phyloP scores from a whole-genome alignment of 2,797 vertebrate genomes.

The Sarcoramphus papa region DNA sequence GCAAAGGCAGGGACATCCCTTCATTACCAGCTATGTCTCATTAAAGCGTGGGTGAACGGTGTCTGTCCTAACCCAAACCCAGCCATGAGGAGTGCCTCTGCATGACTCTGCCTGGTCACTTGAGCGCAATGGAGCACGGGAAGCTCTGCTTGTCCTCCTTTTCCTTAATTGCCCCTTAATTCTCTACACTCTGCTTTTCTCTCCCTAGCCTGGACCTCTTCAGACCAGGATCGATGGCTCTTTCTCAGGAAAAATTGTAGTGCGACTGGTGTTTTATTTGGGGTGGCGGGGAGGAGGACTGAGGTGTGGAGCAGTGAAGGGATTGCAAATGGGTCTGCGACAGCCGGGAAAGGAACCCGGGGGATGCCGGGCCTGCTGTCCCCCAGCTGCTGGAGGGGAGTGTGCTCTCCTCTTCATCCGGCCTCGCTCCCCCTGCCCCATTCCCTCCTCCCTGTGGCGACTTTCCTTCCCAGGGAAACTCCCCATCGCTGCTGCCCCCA shows the following conservation, averaged over 20 bases:
- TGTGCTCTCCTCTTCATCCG: not conserved
- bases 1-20: not conserved
- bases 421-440: not conserved
- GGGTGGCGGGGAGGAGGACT: not conserved
- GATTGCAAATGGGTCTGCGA: accelerated
- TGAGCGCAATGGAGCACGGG: accelerated
- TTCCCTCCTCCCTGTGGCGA: too few relatives aligned
- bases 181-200: not conserved
- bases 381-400: not conserved
- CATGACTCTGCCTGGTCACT: not conserved
- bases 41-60: not conserved
- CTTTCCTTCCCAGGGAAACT: too few relatives aligned
- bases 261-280: not conserved
- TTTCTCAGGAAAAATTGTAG: not conserved
- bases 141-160: not conserved
- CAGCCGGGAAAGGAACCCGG: not conserved
- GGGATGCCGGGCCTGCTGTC: not conserved
- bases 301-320: not conserved
- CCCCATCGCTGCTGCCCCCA: not conserved
- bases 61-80: not conserved
- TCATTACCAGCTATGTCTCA: not conserved
- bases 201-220: not conserved
- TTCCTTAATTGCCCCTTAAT: not conserved
- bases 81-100: accelerated
- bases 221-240: not conserved